Percentiles rank a stretch among this genome's conserved stretches.
These are phyloP conservation scores for Tinamus major DNA, from an alignment of 2,797 vertebrate species.

Conservation along the genomic window DNA sequence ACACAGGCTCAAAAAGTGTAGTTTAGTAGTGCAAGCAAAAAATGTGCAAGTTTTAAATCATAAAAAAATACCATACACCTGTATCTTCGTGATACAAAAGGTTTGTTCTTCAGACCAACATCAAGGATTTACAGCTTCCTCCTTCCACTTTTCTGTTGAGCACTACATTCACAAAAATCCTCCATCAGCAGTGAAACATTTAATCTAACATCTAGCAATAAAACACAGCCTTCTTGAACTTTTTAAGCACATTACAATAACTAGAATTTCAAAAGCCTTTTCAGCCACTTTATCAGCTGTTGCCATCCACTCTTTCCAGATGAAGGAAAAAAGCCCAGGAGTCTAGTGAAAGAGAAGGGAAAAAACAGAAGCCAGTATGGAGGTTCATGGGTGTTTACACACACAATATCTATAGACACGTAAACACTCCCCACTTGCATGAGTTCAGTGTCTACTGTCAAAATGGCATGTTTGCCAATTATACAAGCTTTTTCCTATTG, in stretches of 20 bases:
- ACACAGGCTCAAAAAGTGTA: neutral
- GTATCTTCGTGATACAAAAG: neutral
- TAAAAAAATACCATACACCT: neutral
- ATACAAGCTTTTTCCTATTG: neutral
- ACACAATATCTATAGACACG: neutral
- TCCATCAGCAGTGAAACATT: neutral
- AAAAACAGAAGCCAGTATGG: neutral
- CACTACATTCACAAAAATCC: neutral
- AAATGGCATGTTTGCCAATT: neutral
- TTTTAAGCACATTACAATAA: neutral
- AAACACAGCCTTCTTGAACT: rapidly evolving
- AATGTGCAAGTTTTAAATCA: neutral
- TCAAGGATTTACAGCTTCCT: neutral
- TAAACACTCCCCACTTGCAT: neutral
- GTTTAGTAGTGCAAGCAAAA: too few relatives aligned
- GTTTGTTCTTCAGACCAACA: neutral
- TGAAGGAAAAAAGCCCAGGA: neutral
- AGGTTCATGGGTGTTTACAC: neutral
- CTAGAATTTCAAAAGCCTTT: neutral
- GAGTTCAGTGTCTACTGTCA: neutral
- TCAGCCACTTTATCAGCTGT: neutral
- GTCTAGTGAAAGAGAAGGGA: neutral
- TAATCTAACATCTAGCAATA: neutral
- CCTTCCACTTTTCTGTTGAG: neutral
- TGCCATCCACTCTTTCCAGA: neutral